These are phyloP conservation scores for Dione juno DNA, from an alignment of 2,888 invertebrate genomes.

Conservation along the genomic window DNA sequence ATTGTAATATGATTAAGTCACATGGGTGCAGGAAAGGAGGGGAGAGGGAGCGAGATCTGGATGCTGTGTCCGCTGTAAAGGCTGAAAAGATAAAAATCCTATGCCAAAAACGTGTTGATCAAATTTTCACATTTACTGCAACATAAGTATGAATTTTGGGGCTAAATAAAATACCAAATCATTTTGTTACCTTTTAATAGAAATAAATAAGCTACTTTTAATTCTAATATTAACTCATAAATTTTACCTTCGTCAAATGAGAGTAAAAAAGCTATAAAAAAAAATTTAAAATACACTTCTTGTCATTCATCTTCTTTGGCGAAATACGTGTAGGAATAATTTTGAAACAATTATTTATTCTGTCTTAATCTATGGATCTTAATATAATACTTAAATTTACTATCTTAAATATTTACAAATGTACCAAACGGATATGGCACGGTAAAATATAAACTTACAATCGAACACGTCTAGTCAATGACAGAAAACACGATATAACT, in stretches of 20 bases:
- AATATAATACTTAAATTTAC: constrained; percentile 42
- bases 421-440: constrained; percentile 51
- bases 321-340: constrained; percentile 50
- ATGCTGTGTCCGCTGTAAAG: too few relatives aligned
- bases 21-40: too few relatives aligned
- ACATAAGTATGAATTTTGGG: background rate
- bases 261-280: constrained; percentile 50
- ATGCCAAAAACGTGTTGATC: too few relatives aligned
- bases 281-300: constrained; percentile 51
- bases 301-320: constrained; percentile 53
- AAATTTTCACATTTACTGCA: too few relatives aligned
- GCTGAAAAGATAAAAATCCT: too few relatives aligned
- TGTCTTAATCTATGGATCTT: constrained; percentile 24
- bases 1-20: too few relatives aligned
- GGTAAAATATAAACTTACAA: constrained; percentile 27
- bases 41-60: too few relatives aligned
- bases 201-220: constrained; percentile 75
- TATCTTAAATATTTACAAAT: constrained; percentile 53
- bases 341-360: constrained; percentile 40
- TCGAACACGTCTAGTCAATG: constrained; percentile 17
- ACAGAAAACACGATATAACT: constrained; percentile 31
- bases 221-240: constrained; percentile 59
- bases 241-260: constrained; percentile 47
- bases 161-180: constrained; percentile 41
- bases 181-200: constrained; percentile 61